Evolutionary conservation across 2,888 invertebrate species (phyloP), one percentile per base, ranked within the genome.

Genomic region (Drosophila bunnanda): DNA sequence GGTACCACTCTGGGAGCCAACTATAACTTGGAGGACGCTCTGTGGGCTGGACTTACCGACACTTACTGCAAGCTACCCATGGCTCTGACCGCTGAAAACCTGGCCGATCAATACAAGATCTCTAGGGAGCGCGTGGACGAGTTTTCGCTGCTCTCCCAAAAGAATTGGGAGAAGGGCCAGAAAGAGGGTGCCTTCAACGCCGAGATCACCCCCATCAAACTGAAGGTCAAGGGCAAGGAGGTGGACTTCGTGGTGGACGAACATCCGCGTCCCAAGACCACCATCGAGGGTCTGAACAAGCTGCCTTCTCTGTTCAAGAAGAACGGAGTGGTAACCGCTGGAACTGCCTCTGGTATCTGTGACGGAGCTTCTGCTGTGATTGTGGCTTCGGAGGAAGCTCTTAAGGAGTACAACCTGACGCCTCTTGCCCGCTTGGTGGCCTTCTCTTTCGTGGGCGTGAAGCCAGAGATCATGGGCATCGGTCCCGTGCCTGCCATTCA

Each of bases 401-500:
- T 97, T 0, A 96, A 96, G 90, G 93, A 95, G 81, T 93, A 96
- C 87, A 95, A 95, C 77, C 93, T 99, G 53, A 97, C 95, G 89
- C 99, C 99, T 0, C 93, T 99, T 61, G 99, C 98, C 1, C 94
- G 98, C 69, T 93, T 99, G 20, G 96, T 97, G 10, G 98, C 96
- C 43, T 99, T 97, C 93, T 95, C 97, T n/a, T 94, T 96, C 83
- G 97, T 98, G 74, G 98, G 98, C 59, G 98, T 98, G 50, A 99
- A 99, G 85, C 99, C 99, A 46, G 96, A 95, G 90, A 98, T 99
- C 88, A 99, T 99, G 99, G 99, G 99, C 60, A 96, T 98, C 82
- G 99, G 99, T 0, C 99, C 99, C 4, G 98, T 97, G 22, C 96
- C 98, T 0, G 98, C 99, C 22, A 99, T 99, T 58, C 94, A 95